Percentiles rank a stretch among this genome's conserved stretches.
Conservation (phyloP, 2,888 invertebrate genomes). For the Philereme transversata region DNA sequence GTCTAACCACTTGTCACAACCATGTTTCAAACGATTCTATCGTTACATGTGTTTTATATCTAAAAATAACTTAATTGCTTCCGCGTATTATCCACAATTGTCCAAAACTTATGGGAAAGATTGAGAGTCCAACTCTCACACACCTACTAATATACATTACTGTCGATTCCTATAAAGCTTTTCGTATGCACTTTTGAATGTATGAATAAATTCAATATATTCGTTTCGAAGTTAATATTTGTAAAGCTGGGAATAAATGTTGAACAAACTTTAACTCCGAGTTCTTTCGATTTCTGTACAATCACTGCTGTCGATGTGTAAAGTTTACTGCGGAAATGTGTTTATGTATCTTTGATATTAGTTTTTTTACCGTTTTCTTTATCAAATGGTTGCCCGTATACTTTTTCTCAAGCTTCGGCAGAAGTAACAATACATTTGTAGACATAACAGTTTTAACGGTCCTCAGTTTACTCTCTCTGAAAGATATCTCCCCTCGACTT, state of each 20-base stretch:
- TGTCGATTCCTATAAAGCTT: conserved; percentile 51
- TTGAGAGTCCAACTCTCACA: conserved; percentile 51
- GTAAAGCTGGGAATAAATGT: conserved; percentile 29
- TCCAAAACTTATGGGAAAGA: conserved; percentile 49
- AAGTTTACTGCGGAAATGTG: conserved; percentile 12
- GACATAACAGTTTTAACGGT: conserved; percentile 14
- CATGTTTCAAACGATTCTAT: conserved; percentile 13
- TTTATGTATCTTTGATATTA: not conserved
- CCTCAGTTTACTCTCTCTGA: conserved; percentile 2
- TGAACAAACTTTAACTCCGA: conserved; percentile 18
- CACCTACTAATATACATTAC: conserved; percentile 50
- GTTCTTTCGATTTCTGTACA: conserved; percentile 22
- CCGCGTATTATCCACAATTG: conserved; percentile 47
- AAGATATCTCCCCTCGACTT: conserved; percentile 8
- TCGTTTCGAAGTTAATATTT: conserved; percentile 43
- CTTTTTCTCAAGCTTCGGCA: conserved; percentile 6
- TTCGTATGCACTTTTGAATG: conserved; percentile 38
- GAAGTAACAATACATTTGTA: conserved; percentile 5
- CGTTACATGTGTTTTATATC: conserved; percentile 43
- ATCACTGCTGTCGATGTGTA: conserved; percentile 10
- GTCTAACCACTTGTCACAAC: conserved; percentile 27
- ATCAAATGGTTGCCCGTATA: conserved; percentile 1
- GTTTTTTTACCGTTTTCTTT: conserved; percentile 8
- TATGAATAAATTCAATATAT: conserved; percentile 45
- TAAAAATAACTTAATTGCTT: conserved; percentile 51